These are phyloP conservation scores for Lepidurus couesii DNA, from an alignment of 1,140 invertebrate species.

Conservation along the genomic window DNA sequence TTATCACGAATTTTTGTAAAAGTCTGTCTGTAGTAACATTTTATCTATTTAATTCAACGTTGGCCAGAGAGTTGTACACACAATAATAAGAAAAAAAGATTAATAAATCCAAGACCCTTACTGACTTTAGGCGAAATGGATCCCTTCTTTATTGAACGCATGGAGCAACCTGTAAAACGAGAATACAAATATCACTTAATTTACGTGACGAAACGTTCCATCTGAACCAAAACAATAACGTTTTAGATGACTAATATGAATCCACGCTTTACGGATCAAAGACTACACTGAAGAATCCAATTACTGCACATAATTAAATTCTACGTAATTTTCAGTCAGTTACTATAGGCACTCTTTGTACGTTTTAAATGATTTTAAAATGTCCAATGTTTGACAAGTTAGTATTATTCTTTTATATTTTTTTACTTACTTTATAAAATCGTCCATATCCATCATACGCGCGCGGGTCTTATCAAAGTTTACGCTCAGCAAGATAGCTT, in stretches of 20 bases:
- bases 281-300: too few relatives aligned
- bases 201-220: not conserved
- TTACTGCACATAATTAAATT: too few relatives aligned
- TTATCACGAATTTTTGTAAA: too few relatives aligned
- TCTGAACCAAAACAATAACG: too few relatives aligned
- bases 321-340: too few relatives aligned
- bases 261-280: too few relatives aligned
- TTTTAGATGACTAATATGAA: too few relatives aligned
- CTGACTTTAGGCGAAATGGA: constrained; percentile 69
- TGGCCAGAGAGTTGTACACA: not conserved
- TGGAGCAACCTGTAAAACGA: constrained; percentile 63
- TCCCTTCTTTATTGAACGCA: constrained; percentile 79
- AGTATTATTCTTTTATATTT: not conserved
- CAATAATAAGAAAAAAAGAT: not conserved
- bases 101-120: not conserved
- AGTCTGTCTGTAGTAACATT: too few relatives aligned
- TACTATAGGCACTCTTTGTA: too few relatives aligned
- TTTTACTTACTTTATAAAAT: constrained; percentile 71
- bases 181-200: constrained; percentile 31
- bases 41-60: too few relatives aligned
- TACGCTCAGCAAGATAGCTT: constrained; percentile 60
- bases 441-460: constrained; percentile 91
- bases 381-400: too few relatives aligned
- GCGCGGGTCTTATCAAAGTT: constrained; percentile 74
- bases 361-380: too few relatives aligned